A percentile compares a stretch with the other conserved stretches of the same genome.
These are phyloP conservation scores for Acipenser oxyrinchus DNA, from an alignment of 2,797 vertebrate species.

Conservation along the genomic window DNA sequence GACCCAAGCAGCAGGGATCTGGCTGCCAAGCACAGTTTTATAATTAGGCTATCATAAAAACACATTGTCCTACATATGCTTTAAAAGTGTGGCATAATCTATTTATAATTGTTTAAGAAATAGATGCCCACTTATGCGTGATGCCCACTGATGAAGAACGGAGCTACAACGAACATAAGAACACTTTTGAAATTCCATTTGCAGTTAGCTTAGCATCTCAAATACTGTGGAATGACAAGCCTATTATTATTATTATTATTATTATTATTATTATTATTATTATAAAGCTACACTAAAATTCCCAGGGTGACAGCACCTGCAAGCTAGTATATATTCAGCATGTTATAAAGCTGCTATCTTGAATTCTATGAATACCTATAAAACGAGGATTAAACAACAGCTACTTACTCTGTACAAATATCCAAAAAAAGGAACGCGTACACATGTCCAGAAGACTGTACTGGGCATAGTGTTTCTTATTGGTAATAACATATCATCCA, in stretches of 20 bases:
- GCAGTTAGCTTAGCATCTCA: conserved; percentile 32
- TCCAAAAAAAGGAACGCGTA: not conserved
- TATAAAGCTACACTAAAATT: too few species aligned
- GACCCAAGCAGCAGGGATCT: conserved; percentile 63
- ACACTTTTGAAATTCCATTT: conserved; percentile 47
- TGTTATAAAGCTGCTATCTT: too few species aligned
- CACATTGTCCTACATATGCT: conserved; percentile 49
- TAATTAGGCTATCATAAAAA: conserved; percentile 69
- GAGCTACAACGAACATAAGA: conserved; percentile 7
- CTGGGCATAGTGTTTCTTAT: conserved; percentile 38
- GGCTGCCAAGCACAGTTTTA: conserved; percentile 51
- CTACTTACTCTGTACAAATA: too few species aligned
- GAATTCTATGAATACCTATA: too few species aligned
- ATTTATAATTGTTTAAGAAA: conserved; percentile 52
- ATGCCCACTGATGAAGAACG: too few species aligned
- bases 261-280: too few species aligned
- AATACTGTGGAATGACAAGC: conserved; percentile 26
- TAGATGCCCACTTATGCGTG: conserved; percentile 22
- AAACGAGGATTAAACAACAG: too few species aligned
- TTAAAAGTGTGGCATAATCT: conserved; percentile 47
- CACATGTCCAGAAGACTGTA: conserved; percentile 36
- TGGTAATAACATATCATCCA: conserved; percentile 52
- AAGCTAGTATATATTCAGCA: too few species aligned
- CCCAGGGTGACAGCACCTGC: too few species aligned
- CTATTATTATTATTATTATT: conserved; percentile 22